Percentiles rank a stretch among this genome's conserved stretches.
Conservation (phyloP, 2,888 invertebrate species). For the Geophilus truncorum region DNA sequence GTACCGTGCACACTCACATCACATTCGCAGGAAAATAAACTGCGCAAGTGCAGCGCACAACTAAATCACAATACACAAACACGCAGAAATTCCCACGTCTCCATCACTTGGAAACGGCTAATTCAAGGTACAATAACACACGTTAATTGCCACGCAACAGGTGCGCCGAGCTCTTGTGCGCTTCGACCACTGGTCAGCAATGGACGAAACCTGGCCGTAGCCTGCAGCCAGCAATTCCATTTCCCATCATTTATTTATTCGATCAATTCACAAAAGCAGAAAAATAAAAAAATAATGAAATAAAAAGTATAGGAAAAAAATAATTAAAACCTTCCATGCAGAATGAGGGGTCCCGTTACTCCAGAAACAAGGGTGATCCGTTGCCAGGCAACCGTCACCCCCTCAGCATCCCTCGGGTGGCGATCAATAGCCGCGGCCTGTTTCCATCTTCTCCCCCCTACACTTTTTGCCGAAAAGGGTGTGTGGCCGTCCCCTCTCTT, state of each 20-base stretch:
- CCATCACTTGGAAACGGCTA: not conserved
- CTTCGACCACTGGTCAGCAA: not conserved
- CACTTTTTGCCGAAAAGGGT: not conserved
- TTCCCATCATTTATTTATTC: not conserved
- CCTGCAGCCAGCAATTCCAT: not conserved
- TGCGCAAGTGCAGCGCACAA: constrained; percentile 2
- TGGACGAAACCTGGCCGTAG: not conserved
- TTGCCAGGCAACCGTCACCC: constrained; percentile 1
- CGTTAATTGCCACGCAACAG: not conserved
- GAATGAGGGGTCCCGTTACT: constrained; percentile 15
- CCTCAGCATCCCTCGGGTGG: constrained; percentile 12
- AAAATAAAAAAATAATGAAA: too few species aligned
- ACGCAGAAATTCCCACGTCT: not conserved
- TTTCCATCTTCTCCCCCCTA: not conserved
- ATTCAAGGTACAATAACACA: not conserved
- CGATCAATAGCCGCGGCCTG: constrained; percentile 16
- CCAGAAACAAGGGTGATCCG: constrained; percentile 1
- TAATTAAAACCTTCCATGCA: constrained; percentile 12
- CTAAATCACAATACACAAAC: constrained; percentile 6
- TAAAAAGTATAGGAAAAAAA: not conserved
- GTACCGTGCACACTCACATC: constrained; percentile 6
- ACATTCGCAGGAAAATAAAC: constrained; percentile 16
- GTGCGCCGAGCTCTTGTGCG: too few species aligned
- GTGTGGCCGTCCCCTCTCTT: not conserved
- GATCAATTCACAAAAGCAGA: not conserved